Evolutionary conservation across 2,797 vertebrate species (phyloP), one percentile per base, ranked within the genome.

Genomic region (Parotocinclus haroldoi): DNA sequence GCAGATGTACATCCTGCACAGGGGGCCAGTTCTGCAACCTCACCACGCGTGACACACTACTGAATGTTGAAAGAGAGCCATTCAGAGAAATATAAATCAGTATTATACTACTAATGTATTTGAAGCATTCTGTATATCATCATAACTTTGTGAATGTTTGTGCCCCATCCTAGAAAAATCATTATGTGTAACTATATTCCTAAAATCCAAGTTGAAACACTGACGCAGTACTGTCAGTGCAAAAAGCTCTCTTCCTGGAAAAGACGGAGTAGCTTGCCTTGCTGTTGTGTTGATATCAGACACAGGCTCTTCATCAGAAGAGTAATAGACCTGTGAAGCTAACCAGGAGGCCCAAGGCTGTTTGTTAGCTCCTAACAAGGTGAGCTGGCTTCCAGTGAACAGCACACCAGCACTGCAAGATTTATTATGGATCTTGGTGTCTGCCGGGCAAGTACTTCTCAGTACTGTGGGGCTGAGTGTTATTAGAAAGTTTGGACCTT

Each of bases 281-380:
- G 67, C 69, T 66, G 68, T 75, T 74, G 74, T 76, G 80, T 68
- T 72, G 72, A 64, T 73, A 74, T 75, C 66, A 71, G 73, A 80
- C 75, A 73, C 54, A 37, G 73, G 56, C 74, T 77, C 76, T 80
- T 81, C 76, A 78, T 81, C 78, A 80, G 78, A 75, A 74, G 76
- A 80, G 72, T 76, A 79, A 79, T 77, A 76, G 76, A 78, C 59
- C 77, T 55, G 64, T 68, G 72, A 72, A 71, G 80, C 71, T 78
- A 76, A 79, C 76, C 78, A 78, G 80, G 67, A 76, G 69, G 72
- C 78, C 72, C 72, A 66, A 66, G 72, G 80, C 72, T 75, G 74
- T 81, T 81, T 76, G 79, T 81, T 81, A 78, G 78, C 79, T 72
- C 64, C 69, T 81, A 81, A 81, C 78, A 81, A 81, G 79, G 72